Conservation (phyloP, 2,797 vertebrate genomes). For the Pelobates cultripes region DNA sequence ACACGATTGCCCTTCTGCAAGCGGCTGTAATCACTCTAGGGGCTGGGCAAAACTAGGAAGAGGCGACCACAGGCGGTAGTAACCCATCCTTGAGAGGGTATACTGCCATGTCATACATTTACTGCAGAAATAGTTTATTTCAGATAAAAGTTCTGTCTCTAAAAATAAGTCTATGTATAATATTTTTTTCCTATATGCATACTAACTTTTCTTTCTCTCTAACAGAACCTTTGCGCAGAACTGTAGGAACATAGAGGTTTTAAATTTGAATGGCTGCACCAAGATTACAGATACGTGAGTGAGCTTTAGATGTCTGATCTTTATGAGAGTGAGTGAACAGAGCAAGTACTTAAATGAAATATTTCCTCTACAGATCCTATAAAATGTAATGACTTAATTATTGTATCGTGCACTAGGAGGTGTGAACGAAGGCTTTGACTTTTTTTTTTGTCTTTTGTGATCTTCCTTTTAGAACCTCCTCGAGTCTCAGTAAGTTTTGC, state of each 20-base stretch:
- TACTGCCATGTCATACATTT: no score
- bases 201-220: constrained; percentile 19
- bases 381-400: background rate
- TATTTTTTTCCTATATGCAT: no score
- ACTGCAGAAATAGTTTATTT: no score
- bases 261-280: constrained; percentile 95
- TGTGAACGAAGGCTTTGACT: background rate
- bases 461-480: constrained; percentile 84
- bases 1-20: no score
- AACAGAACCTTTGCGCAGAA: constrained; percentile 94
- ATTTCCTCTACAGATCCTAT: background rate
- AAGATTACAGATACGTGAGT: constrained; percentile 96
- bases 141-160: no score
- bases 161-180: no score
- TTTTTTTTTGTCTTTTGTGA: constrained; percentile 7
- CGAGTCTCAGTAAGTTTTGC: constrained; percentile 98
- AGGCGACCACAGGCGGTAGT: no score
- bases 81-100: no score
- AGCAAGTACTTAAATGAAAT: no score
- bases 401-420: background rate
- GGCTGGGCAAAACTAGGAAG: no score
- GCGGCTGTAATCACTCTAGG: no score
- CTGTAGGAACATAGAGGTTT: constrained; percentile 95
- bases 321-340: no score
- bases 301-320: background rate